phyloP scores from a whole-genome alignment of 2,888 invertebrate species.

The Muschampia plurimacula region DNA sequence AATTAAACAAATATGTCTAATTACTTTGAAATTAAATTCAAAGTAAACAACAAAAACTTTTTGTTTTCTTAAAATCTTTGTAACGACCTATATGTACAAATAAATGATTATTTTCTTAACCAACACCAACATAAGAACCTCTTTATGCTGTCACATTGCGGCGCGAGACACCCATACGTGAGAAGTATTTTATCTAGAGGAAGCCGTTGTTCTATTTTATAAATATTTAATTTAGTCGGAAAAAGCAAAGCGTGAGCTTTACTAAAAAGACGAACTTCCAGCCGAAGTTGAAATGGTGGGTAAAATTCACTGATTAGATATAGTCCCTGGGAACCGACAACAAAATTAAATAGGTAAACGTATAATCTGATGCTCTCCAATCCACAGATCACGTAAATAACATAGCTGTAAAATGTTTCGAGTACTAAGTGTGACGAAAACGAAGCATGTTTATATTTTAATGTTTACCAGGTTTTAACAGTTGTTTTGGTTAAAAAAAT shows the following conservation, averaged over 20 bases:
- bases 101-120: slow-evolving; percentile 1
- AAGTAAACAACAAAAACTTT: no score
- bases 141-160: slow-evolving; percentile 17
- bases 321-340: slow-evolving; percentile 77
- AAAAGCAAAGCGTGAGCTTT: slow-evolving; percentile 46
- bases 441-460: not conserved
- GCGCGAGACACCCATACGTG: slow-evolving; percentile 50
- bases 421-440: not conserved
- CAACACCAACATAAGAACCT: not conserved
- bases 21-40: no score
- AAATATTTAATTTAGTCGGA: slow-evolving; percentile 79
- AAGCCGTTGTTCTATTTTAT: slow-evolving; percentile 71
- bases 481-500: slow-evolving; percentile 12
- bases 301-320: slow-evolving; percentile 81
- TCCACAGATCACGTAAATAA: slow-evolving; percentile 34
- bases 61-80: no score
- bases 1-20: no score
- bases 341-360: slow-evolving; percentile 65
- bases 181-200: slow-evolving; percentile 73
- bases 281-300: slow-evolving; percentile 71
- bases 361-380: slow-evolving; percentile 61
- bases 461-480: not conserved
- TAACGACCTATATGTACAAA: not conserved
- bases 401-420: not conserved
- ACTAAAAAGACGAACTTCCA: slow-evolving; percentile 50